Evolutionary conservation across 2,797 vertebrate genomes (phyloP).

Genomic region (Anguilla megastoma): DNA sequence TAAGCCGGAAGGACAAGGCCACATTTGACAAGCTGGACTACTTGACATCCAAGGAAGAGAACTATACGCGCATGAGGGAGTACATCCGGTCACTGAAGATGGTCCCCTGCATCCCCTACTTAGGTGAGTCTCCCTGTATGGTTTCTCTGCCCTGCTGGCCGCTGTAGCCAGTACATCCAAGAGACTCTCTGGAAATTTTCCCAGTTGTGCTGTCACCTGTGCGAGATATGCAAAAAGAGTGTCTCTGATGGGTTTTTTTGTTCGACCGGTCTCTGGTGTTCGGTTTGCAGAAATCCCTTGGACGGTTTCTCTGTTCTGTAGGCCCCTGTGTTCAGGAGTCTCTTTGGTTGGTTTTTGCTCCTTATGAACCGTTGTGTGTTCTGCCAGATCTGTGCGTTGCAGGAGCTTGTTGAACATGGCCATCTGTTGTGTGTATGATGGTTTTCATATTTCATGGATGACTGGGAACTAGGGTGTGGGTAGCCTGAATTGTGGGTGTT

Average conservation of each 20-base stretch:
- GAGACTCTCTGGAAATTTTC: neutral
- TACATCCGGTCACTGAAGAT: slow-evolving; percentile 80
- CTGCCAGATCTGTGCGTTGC: neutral
- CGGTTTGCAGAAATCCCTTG: neutral
- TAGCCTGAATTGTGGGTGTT: neutral
- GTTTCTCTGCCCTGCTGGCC: neutral
- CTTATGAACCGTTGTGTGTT: neutral
- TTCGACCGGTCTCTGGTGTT: neutral
- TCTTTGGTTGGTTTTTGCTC: neutral
- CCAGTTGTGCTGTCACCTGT: neutral
- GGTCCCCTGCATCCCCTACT: slow-evolving; percentile 80
- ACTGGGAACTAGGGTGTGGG: neutral
- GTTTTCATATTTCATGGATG: neutral
- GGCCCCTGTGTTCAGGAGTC: neutral
- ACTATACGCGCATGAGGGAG: slow-evolving; percentile 80
- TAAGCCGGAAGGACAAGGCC: slow-evolving; percentile 80
- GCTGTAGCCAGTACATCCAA: neutral
- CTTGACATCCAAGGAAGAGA: slow-evolving; percentile 80
- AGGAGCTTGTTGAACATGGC: neutral
- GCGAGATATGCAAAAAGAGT: too few relatives aligned
- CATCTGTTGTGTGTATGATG: neutral
- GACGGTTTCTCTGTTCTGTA: neutral
- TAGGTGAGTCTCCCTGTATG: slow-evolving; percentile 63
- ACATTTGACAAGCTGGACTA: slow-evolving; percentile 82
- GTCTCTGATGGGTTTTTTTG: neutral